These are phyloP conservation scores for Drosophila setifemur DNA, from an alignment of 1,140 invertebrate genomes.

Conservation along the genomic window DNA sequence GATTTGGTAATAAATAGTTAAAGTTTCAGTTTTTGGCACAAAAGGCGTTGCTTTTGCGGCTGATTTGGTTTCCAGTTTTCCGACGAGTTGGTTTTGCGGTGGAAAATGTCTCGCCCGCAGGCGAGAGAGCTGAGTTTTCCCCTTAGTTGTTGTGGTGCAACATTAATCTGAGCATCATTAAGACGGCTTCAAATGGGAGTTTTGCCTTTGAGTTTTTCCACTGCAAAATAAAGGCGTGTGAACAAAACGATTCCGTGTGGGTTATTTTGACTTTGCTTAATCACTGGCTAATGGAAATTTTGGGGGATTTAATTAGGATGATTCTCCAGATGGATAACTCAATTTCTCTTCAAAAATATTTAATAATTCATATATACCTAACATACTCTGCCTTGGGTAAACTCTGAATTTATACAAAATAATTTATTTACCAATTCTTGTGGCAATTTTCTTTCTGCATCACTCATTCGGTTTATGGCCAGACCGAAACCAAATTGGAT, in stretches of 20 bases:
- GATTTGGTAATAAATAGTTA: constrained; percentile 73
- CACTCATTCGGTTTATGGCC: constrained; percentile 29
- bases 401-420: too few relatives aligned
- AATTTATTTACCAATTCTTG: background rate
- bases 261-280: constrained; percentile 40
- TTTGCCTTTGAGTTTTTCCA: constrained; percentile 27
- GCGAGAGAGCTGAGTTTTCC: constrained; percentile 26
- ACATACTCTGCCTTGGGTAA: too few relatives aligned
- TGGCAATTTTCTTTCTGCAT: background rate
- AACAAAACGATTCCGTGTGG: constrained; percentile 45
- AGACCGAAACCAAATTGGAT: constrained; percentile 35
- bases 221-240: constrained; percentile 38
- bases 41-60: constrained; percentile 62
- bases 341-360: too few relatives aligned
- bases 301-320: too few relatives aligned
- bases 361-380: too few relatives aligned
- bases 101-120: constrained; percentile 42
- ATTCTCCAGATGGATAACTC: too few relatives aligned
- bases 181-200: constrained; percentile 25
- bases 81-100: constrained; percentile 35
- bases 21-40: constrained; percentile 66
- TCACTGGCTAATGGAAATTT: constrained; percentile 37
- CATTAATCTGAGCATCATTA: constrained; percentile 77
- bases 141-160: constrained; percentile 20
- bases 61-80: constrained; percentile 40